Base-by-base conservation (phyloP, 2,888 invertebrate genomes). In the Pyrocoelia pectoralis region DNA sequence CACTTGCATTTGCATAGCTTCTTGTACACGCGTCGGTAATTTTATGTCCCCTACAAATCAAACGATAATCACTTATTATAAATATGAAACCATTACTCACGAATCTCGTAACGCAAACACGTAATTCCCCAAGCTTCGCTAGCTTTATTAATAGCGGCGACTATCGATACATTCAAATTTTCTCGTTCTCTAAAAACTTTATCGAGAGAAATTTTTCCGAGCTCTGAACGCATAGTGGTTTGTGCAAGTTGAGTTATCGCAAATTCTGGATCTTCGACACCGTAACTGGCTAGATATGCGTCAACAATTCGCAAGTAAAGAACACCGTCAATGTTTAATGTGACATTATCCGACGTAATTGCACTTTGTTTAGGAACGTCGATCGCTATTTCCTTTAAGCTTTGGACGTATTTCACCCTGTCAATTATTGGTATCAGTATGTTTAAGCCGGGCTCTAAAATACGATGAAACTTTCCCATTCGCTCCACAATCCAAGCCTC, bases 1-100 rank as follows among this genome's bases (percentile, higher is more conserved):
- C 0, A 99, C 99, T 84, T 99, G 99, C 97, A 98, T 98, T 82
- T 99, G 99, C 99, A 99, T 99, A 0, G 99, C 99, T 81, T 98
- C 98, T 77, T 98, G 95, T 1, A 99, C 93, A 73, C 97, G 88
- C 0, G 86, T 83, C 0, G 99, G 99, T 67, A 97, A 83, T 78
- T 90, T 91, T 75, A 97, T 95, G 77, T 96, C 91, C 84, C 93
- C 95, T 95, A 73, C 15, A 56, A 19, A n/a, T n/a, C 48, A 19
- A 18, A 48, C n/a, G n/a, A 9, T 48, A n/a, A 17, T 17, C 18
- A 14, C 1, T 18, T 17, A 17, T 17, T 1, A 8, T 40, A 40
- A 14, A 14, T n/a, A 12, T 9, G 18, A 5, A 13, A 2, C 4
- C 12, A 41, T 52, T 14, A 85, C 91, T 86, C 83, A 87, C 95